Conservation (phyloP, 2,888 invertebrate genomes). For the Cistogaster globosa region DNA sequence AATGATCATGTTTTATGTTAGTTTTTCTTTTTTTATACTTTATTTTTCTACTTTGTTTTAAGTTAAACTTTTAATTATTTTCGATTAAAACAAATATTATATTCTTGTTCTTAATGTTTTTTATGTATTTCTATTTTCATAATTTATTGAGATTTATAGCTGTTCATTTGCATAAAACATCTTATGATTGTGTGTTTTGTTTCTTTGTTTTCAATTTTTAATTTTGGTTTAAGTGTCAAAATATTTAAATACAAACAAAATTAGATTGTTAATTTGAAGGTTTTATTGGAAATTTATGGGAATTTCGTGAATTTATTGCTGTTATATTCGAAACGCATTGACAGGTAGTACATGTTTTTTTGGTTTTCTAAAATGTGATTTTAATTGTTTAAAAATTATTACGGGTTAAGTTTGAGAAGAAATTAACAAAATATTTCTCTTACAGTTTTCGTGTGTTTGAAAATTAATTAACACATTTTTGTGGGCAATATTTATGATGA, state of each 20-base stretch:
- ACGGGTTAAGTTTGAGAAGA: background rate
- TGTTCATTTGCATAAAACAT: constrained; percentile 63
- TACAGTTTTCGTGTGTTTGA: background rate
- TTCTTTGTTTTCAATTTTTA: background rate
- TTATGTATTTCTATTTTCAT: background rate
- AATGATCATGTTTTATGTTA: constrained; percentile 54
- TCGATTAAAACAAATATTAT: constrained; percentile 8
- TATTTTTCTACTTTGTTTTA: background rate
- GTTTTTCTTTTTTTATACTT: constrained; percentile 27
- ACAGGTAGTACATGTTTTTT: constrained; percentile 54
- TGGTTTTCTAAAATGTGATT: constrained; percentile 21
- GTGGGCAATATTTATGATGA: constrained; percentile 21
- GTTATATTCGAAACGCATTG: constrained; percentile 21
- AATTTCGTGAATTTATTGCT: constrained; percentile 35
- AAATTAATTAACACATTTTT: constrained; percentile 46
- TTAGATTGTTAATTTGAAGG: constrained; percentile 43
- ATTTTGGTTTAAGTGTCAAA: constrained; percentile 8
- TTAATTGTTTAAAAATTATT: constrained; percentile 55
- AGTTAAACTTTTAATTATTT: constrained; percentile 45
- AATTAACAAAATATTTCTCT: background rate
- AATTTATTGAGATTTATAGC: constrained; percentile 55
- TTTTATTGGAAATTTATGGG: constrained; percentile 58
- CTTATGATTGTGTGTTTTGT: constrained; percentile 37
- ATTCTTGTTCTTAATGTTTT: background rate
- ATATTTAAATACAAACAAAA: constrained; percentile 26